phyloP scores from a whole-genome alignment of 2,113 vertebrate genomes.

The Laticauda laticaudata region DNA sequence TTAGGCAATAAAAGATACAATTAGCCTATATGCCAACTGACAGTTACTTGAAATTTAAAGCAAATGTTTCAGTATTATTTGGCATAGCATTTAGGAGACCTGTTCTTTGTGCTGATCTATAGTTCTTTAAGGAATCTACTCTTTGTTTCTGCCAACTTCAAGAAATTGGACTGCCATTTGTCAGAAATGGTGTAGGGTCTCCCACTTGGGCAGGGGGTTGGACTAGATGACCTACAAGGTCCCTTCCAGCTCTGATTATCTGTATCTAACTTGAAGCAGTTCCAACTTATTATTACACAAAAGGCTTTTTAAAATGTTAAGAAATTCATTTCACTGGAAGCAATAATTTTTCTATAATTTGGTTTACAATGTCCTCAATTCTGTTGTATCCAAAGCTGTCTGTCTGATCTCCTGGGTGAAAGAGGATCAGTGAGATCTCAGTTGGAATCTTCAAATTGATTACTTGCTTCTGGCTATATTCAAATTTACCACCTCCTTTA shows the following conservation, averaged over 20 bases:
- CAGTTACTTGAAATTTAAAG: neutral
- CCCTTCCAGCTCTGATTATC: too few species aligned
- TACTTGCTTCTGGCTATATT: neutral
- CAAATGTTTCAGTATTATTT: conserved; percentile 11
- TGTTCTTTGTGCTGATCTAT: neutral
- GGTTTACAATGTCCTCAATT: neutral
- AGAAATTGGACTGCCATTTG: too few species aligned
- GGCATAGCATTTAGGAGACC: neutral
- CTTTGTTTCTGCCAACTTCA: conserved; percentile 21
- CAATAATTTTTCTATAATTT: neutral
- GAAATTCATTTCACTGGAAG: neutral
- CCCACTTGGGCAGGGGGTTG: too few species aligned
- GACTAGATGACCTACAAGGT: too few species aligned
- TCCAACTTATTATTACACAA: conserved; percentile 14
- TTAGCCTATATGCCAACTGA: neutral
- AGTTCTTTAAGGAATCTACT: conserved; percentile 21
- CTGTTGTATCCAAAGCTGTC: neutral
- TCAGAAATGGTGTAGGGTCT: too few species aligned
- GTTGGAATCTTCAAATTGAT: neutral
- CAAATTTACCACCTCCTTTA: neutral
- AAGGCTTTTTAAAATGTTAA: conserved; percentile 27
- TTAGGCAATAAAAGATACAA: neutral
- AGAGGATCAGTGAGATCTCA: neutral
- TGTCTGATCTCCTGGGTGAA: neutral
- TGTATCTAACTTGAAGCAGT: neutral